phyloP scores from a whole-genome alignment of 2,888 invertebrate genomes.

The Orthosia gothica region DNA sequence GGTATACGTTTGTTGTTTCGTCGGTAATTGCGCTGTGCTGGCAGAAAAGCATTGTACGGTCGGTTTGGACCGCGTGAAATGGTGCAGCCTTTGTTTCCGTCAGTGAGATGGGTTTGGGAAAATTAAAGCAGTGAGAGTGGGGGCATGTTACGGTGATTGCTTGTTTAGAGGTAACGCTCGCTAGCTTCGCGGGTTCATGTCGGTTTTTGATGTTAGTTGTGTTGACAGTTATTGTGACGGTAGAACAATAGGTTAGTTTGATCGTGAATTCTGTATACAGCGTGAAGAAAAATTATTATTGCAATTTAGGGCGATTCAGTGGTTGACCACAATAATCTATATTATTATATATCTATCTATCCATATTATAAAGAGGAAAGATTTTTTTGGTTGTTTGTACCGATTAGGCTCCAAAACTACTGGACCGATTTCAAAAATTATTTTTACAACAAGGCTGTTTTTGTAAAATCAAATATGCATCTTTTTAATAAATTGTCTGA shows the following conservation, averaged over 20 bases:
- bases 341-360: too few species aligned
- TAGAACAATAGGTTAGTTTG: conserved; percentile 18
- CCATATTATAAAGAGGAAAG: too few species aligned
- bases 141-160: conserved; percentile 86
- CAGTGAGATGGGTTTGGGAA: conserved; percentile 86
- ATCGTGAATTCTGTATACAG: not conserved
- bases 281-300: not conserved
- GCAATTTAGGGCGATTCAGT: not conserved
- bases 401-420: too few species aligned
- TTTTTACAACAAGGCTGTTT: too few species aligned
- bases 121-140: conserved; percentile 87
- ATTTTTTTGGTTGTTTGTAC: too few species aligned
- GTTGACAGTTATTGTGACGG: conserved; percentile 27
- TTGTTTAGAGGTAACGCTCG: conserved; percentile 80
- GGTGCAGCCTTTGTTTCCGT: conserved; percentile 86
- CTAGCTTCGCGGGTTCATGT: conserved; percentile 61
- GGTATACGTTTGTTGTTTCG: conserved; percentile 79
- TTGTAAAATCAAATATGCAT: too few species aligned
- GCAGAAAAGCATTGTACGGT: conserved; percentile 87
- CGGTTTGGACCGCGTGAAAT: conserved; percentile 90
- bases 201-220: conserved; percentile 60
- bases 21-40: conserved; percentile 81
- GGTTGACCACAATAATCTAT: too few species aligned
- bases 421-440: too few species aligned
- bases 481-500: too few species aligned